phyloP scores from a whole-genome alignment of 2,797 vertebrate species.

The Leptoclinus maculatus region DNA sequence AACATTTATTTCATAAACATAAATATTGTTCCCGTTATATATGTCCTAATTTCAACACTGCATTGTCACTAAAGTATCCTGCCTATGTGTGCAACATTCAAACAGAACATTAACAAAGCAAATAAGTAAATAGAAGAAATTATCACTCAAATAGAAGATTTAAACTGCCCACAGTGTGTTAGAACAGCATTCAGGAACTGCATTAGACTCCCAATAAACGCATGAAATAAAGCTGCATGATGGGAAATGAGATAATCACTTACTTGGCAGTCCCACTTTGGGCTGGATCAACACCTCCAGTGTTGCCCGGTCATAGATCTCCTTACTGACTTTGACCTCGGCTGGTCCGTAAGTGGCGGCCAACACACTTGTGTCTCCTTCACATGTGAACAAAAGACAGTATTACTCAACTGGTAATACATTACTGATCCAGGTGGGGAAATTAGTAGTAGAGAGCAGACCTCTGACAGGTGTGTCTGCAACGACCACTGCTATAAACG shows the following conservation, averaged over 20 bases:
- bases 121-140: background rate
- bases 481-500: background rate
- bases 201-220: background rate
- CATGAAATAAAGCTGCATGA: background rate
- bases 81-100: background rate
- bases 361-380: conserved; percentile 91
- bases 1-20: background rate
- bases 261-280: conserved; percentile 90
- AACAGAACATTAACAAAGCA: background rate
- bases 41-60: background rate
- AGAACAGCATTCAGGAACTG: background rate
- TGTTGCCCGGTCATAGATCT: conserved; percentile 92
- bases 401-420: background rate
- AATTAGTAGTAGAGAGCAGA: background rate
- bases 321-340: conserved; percentile 93
- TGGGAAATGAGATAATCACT: conserved; percentile 9
- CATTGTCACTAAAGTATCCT: background rate
- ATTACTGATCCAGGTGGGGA: background rate
- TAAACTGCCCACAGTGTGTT: background rate
- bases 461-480: background rate
- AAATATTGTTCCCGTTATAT: background rate
- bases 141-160: background rate
- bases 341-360: conserved; percentile 92
- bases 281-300: conserved; percentile 91
- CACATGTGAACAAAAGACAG: background rate